Evolutionary conservation across 1,140 invertebrate genomes (phyloP).

Genomic region (Cephus cinctus): DNA sequence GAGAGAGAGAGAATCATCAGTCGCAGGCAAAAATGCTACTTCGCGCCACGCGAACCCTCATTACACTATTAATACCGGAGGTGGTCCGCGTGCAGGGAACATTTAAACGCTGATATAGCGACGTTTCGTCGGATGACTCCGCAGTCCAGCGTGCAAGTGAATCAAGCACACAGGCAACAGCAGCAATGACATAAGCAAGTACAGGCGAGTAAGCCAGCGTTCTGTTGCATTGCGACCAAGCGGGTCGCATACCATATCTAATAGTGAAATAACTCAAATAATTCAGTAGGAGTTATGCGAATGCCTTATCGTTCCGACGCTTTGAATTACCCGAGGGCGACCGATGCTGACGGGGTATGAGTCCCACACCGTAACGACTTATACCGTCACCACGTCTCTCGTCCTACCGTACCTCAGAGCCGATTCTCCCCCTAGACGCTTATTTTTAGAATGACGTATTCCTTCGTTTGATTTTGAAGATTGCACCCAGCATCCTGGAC

Average conservation of each 20-base stretch:
- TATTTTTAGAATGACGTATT: conserved; percentile 46
- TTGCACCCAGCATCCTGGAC: too few relatives aligned
- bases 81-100: neutral
- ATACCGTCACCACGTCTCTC: too few relatives aligned
- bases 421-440: neutral
- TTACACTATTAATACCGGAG: conserved; percentile 18
- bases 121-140: neutral
- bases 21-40: conserved; percentile 7
- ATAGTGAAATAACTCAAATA: conserved; percentile 54
- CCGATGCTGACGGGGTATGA: conserved; percentile 17
- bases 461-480: conserved; percentile 44
- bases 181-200: too few relatives aligned
- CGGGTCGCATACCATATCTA: conserved; percentile 46
- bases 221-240: neutral
- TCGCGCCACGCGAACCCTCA: too few relatives aligned
- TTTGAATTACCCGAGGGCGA: conserved; percentile 40
- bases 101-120: neutral
- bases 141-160: neutral
- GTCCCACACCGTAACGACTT: too few relatives aligned
- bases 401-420: too few relatives aligned
- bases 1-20: too few relatives aligned
- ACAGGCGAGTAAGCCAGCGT: neutral
- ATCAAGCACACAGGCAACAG: too few relatives aligned
- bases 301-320: conserved; percentile 47
- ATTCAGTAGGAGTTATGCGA: conserved; percentile 50